A percentile compares a stretch with the other conserved stretches of the same genome.
Conservation (phyloP, 2,113 vertebrate species). For the Heliornis fulica region DNA sequence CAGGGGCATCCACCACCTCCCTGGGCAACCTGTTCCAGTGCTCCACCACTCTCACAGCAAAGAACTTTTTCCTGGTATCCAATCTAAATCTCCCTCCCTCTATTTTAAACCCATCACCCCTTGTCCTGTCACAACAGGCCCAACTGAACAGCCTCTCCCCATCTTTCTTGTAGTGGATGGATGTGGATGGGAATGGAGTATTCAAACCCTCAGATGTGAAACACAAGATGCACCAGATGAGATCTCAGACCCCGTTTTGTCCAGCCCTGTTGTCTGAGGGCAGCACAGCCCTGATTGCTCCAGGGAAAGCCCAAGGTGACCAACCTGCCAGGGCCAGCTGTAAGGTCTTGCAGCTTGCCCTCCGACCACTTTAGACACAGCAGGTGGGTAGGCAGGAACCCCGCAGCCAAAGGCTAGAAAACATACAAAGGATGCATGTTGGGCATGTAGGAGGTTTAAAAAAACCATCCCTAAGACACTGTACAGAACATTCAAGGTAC, state of each 20-base stretch:
- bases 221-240: background rate
- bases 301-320: background rate
- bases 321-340: slow-evolving; percentile 78
- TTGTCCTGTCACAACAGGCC: too few species aligned
- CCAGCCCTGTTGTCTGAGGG: too few species aligned
- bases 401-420: slow-evolving; percentile 49
- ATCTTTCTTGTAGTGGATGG: too few species aligned
- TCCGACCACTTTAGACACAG: slow-evolving; percentile 54
- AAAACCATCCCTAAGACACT: too few species aligned
- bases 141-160: too few species aligned
- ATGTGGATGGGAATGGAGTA: too few species aligned
- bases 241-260: background rate
- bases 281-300: background rate
- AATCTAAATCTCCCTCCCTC: too few species aligned
- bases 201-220: background rate
- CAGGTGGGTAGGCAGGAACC: background rate
- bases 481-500: background rate
- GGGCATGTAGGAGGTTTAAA: background rate
- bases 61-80: too few species aligned
- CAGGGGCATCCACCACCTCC: too few species aligned
- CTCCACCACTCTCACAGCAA: too few species aligned
- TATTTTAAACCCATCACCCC: too few species aligned
- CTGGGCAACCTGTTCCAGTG: too few species aligned
- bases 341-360: slow-evolving; percentile 38
- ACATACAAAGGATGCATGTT: background rate